Evolutionary conservation across 2,113 vertebrate species (phyloP).

Genomic region (Scartelaos histophorus): DNA sequence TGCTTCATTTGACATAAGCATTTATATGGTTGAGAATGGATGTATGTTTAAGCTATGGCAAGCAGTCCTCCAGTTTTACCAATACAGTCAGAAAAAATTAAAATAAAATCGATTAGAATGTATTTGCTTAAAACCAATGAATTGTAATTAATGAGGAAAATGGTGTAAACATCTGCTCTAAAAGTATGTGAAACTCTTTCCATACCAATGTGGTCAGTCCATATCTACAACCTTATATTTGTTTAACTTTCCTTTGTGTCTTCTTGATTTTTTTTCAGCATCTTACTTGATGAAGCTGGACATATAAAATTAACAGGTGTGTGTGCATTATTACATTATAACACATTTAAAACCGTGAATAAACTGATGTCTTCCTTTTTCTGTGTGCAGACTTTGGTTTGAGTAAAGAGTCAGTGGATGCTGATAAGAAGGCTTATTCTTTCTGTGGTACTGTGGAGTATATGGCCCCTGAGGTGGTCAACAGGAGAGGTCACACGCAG

Average conservation of each 20-base stretch:
- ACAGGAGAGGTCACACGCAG: conserved; percentile 96
- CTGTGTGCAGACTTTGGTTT: conserved; percentile 91
- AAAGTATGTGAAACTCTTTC: too few species aligned
- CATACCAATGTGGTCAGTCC: too few species aligned
- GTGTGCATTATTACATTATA: conserved; percentile 11
- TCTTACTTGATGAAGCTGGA: conserved; percentile 99
- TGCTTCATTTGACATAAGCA: neutral
- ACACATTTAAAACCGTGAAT: neutral
- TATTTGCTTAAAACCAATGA: too few species aligned
- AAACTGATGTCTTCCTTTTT: neutral
- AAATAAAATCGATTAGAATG: too few species aligned
- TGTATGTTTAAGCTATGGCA: too few species aligned
- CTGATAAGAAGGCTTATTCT: conserved; percentile 98
- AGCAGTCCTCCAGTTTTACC: too few species aligned
- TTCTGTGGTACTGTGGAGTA: conserved; percentile 99
- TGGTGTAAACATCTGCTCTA: neutral
- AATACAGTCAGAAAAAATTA: too few species aligned
- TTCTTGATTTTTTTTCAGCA: conserved; percentile 95
- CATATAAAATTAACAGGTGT: conserved; percentile 99
- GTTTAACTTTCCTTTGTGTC: conserved; percentile 34
- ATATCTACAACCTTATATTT: neutral
- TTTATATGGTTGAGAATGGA: neutral
- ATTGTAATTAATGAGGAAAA: neutral
- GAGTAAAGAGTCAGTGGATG: conserved; percentile 98
- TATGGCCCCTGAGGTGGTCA: conserved; percentile 99